Conservation (phyloP, 2,888 invertebrate species). For the Eurois occulta region DNA sequence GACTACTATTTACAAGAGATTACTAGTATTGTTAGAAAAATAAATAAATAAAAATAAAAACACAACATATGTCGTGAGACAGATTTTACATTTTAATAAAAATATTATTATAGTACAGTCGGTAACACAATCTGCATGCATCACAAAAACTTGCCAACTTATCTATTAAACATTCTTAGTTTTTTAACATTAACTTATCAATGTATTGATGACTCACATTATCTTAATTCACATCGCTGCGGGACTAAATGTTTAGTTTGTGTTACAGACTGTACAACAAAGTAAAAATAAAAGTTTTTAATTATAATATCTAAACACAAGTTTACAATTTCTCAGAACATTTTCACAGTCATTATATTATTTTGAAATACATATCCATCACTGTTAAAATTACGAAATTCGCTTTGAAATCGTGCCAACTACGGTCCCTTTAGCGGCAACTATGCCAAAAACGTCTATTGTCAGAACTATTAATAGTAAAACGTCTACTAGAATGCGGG, state of each 20-base stretch:
- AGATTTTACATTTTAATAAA: conserved; percentile 75
- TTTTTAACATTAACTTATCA: conserved; percentile 3
- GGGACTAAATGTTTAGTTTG: conserved; percentile 29
- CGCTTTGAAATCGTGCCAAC: conserved; percentile 65
- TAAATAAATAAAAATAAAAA: conserved; percentile 72
- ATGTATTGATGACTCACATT: conserved; percentile 10
- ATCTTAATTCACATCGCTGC: conserved; percentile 9
- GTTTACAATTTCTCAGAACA: conserved; percentile 60
- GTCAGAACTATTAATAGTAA: conserved; percentile 73
- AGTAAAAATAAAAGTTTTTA: conserved; percentile 31
- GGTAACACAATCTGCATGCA: conserved; percentile 55
- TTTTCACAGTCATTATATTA: conserved; percentile 73
- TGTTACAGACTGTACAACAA: conserved; percentile 58
- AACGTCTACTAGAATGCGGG: conserved; percentile 50
- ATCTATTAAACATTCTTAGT: conserved; percentile 10
- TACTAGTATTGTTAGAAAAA: conserved; percentile 70
- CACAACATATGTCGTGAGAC: conserved; percentile 90
- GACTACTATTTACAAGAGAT: conserved; percentile 81
- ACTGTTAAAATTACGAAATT: conserved; percentile 59
- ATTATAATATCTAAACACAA: conserved; percentile 57
- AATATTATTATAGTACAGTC: conserved; percentile 58
- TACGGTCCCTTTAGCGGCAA: conserved; percentile 63
- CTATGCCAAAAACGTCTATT: conserved; percentile 73
- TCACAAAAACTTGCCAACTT: conserved; percentile 28
- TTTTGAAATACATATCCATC: conserved; percentile 51